A percentile compares a stretch with the other conserved stretches of the same genome.
These are phyloP conservation scores for Eupithecia inturbata DNA, from an alignment of 2,888 invertebrate genomes.

Conservation along the genomic window DNA sequence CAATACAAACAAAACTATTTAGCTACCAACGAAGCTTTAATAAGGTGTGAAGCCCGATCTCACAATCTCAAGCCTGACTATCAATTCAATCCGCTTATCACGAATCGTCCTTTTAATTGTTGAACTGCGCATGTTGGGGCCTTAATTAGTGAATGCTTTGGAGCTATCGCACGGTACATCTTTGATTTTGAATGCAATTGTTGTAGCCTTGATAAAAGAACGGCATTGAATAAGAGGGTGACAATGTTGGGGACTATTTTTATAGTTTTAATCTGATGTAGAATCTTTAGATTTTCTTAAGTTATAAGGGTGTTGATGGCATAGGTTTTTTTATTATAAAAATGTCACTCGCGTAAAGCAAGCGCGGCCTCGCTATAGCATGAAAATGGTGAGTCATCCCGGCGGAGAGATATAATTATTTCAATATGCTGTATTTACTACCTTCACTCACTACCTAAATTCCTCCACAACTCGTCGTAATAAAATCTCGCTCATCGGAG, in stretches of 20 bases:
- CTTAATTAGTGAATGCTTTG: constrained; percentile 81
- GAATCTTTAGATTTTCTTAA: neutral
- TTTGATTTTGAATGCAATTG: constrained; percentile 83
- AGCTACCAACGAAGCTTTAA: constrained; percentile 54
- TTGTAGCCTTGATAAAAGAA: constrained; percentile 77
- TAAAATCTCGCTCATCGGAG: neutral
- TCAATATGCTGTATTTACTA: too few species aligned
- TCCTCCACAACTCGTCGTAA: neutral
- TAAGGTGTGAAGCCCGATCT: constrained; percentile 76
- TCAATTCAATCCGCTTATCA: constrained; percentile 76
- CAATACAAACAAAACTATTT: neutral
- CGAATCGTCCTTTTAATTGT: constrained; percentile 80
- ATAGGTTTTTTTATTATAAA: too few species aligned
- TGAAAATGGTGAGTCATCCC: too few species aligned
- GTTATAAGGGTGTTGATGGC: neutral
- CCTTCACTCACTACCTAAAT: too few species aligned
- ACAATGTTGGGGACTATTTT: constrained; percentile 39
- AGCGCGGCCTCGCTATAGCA: too few species aligned
- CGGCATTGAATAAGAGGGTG: constrained; percentile 52
- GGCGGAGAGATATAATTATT: too few species aligned
- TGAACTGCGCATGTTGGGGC: constrained; percentile 72
- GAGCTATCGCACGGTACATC: constrained; percentile 73
- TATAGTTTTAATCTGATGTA: constrained; percentile 8
- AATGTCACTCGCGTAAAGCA: too few species aligned
- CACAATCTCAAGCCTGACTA: constrained; percentile 68